phyloP scores from a whole-genome alignment of 64 coral and sea anemone genomes.

The Pocillopora damicornis region DNA sequence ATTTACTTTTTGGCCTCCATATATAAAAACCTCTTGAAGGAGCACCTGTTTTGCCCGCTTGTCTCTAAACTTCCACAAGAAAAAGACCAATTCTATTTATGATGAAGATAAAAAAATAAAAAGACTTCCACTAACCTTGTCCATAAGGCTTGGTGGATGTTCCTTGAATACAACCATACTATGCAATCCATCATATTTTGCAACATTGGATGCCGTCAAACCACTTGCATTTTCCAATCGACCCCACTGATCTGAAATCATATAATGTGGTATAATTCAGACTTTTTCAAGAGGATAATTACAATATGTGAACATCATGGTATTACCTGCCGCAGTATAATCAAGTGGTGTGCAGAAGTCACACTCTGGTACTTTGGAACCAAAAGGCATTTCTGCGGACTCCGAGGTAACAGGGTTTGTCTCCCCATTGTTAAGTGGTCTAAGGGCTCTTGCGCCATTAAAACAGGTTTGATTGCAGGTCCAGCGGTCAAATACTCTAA shows the following conservation, averaged over 20 bases:
- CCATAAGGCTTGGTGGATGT: constrained; percentile 60
- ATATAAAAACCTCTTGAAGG: too few species aligned
- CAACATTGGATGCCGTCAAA: constrained; percentile 75
- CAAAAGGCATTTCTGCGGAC: not conserved
- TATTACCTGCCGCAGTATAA: constrained; percentile 54
- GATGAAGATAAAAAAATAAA: too few species aligned
- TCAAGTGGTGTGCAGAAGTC: constrained; percentile 61
- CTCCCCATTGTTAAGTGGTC: constrained; percentile 51
- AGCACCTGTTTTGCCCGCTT: too few species aligned
- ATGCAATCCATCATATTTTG: constrained; percentile 72
- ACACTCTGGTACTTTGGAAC: constrained; percentile 37
- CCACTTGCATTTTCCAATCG: constrained; percentile 59
- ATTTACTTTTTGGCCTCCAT: too few species aligned
- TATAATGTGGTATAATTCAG: not conserved
- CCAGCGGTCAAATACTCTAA: constrained; percentile 77
- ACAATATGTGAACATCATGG: not conserved
- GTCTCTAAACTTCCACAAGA: too few species aligned
- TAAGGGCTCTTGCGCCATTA: constrained; percentile 66
- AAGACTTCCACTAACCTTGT: constrained; percentile 18
- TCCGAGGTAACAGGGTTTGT: not conserved
- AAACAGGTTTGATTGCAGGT: constrained; percentile 76
- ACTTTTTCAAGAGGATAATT: not conserved
- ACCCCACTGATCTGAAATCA: constrained; percentile 55
- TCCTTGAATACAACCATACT: constrained; percentile 77
- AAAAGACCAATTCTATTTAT: too few species aligned